A percentile compares a stretch with the other conserved stretches of the same genome.
Evolutionary conservation across 2,113 vertebrate species (phyloP).

Genomic region (Rhinichthys klamathensis): DNA sequence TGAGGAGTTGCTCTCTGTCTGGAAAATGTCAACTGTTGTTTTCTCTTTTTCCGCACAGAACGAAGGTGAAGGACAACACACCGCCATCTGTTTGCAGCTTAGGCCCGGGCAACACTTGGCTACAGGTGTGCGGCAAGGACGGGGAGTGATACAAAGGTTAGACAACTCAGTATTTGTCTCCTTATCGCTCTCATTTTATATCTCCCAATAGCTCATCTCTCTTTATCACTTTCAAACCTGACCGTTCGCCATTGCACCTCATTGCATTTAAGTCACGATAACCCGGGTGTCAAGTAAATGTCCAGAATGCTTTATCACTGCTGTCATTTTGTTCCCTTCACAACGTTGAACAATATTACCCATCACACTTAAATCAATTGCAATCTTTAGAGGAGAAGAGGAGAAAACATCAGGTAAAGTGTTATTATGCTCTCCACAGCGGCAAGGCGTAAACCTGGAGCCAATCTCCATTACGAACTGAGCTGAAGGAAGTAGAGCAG

Average conservation of each 20-base stretch:
- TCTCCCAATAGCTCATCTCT: constrained; percentile 33
- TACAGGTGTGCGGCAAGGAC: constrained; percentile 54
- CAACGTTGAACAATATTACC: constrained; percentile 8
- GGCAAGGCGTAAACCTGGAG: constrained; percentile 41
- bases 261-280: constrained; percentile 28
- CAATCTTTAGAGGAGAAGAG: constrained; percentile 34
- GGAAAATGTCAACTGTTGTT: constrained; percentile 54
- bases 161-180: constrained; percentile 7
- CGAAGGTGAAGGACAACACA: constrained; percentile 42
- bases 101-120: constrained; percentile 31
- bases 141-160: background rate
- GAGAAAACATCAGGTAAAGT: constrained; percentile 33
- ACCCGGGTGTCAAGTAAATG: constrained; percentile 35
- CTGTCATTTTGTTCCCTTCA: constrained; percentile 28
- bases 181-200: constrained; percentile 22
- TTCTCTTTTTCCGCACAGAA: constrained; percentile 17
- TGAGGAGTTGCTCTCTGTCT: constrained; percentile 20
- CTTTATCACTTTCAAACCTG: constrained; percentile 31
- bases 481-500: constrained; percentile 31
- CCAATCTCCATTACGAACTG: constrained; percentile 42
- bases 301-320: constrained; percentile 37
- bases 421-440: constrained; percentile 27
- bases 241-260: constrained; percentile 15
- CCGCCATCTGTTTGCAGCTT: constrained; percentile 50
- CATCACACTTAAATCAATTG: constrained; percentile 46